These are phyloP conservation scores for Falco columbarius DNA, from an alignment of 2,797 vertebrate species.

Conservation along the genomic window DNA sequence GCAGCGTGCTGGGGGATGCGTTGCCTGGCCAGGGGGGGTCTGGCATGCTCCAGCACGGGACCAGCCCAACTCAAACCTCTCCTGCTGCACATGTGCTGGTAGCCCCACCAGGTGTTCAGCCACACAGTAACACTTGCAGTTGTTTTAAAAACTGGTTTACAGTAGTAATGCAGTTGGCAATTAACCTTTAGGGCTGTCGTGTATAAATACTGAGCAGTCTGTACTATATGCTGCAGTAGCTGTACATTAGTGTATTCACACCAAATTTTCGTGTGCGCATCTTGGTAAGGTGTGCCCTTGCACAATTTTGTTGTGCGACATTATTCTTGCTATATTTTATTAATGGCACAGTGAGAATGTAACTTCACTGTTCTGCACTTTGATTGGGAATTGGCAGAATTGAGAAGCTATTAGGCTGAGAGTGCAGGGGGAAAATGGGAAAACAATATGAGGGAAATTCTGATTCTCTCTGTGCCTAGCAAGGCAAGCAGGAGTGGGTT, in stretches of 20 bases:
- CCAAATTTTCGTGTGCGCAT: not conserved
- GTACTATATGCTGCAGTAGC: not conserved
- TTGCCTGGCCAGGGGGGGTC: rapidly evolving
- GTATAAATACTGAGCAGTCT: not conserved
- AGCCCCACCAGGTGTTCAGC: not conserved
- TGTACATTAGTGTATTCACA: not conserved
- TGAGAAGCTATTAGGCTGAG: not conserved
- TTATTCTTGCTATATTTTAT: not conserved
- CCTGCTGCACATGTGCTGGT: not conserved
- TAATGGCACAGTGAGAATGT: not conserved
- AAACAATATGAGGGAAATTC: not conserved
- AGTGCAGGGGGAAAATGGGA: not conserved
- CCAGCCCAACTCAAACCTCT: rapidly evolving
- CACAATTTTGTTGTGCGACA: not conserved
- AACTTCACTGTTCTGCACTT: not conserved
- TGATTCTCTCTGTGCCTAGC: not conserved
- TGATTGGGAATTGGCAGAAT: not conserved
- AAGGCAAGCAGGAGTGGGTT: not conserved
- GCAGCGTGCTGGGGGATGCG: rapidly evolving
- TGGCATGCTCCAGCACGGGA: rapidly evolving
- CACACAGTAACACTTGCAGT: not conserved
- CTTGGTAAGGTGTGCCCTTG: rapidly evolving
- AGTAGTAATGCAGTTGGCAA: not conserved
- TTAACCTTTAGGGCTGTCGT: not conserved
- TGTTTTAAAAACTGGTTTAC: not conserved